phyloP scores from a whole-genome alignment of 2,888 invertebrate genomes.

The Myopa testacea region DNA sequence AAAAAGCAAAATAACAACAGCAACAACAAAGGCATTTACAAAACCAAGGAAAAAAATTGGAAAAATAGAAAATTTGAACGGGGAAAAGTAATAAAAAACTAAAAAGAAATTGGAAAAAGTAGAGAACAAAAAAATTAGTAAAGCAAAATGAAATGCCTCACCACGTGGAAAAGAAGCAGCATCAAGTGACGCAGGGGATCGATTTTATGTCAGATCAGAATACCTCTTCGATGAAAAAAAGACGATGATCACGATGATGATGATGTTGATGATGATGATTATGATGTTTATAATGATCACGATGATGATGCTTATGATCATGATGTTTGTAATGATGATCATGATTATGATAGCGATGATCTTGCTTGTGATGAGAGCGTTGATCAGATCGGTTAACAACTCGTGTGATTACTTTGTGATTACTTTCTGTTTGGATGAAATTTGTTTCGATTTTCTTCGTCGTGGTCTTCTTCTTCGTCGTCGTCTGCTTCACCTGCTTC shows the following conservation, averaged over 20 bases:
- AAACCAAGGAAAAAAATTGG: not conserved
- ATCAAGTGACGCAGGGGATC: slow-evolving; percentile 3
- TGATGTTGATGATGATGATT: not conserved
- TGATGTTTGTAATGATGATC: no score
- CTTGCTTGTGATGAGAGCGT: no score
- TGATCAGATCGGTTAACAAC: no score
- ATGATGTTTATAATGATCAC: not conserved
- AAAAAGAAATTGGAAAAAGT: not conserved
- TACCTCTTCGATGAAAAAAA: not conserved
- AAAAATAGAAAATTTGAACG: not conserved
- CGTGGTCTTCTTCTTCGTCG: not conserved
- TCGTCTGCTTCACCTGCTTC: no score
- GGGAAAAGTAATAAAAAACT: not conserved
- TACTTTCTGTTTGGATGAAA: no score
- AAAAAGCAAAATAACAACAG: not conserved
- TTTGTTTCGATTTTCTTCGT: no score
- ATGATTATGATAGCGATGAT: no score
- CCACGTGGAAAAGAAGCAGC: not conserved
- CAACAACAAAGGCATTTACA: not conserved
- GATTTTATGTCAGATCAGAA: no score
- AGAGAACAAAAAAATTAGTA: not conserved
- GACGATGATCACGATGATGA: not conserved
- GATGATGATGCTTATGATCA: no score
- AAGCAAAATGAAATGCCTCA: not conserved
- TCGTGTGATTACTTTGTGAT: no score